Evolutionary conservation across 2,113 vertebrate genomes (phyloP), one percentile per base, ranked within the genome.

Genomic region (Hystrix brachyura): DNA sequence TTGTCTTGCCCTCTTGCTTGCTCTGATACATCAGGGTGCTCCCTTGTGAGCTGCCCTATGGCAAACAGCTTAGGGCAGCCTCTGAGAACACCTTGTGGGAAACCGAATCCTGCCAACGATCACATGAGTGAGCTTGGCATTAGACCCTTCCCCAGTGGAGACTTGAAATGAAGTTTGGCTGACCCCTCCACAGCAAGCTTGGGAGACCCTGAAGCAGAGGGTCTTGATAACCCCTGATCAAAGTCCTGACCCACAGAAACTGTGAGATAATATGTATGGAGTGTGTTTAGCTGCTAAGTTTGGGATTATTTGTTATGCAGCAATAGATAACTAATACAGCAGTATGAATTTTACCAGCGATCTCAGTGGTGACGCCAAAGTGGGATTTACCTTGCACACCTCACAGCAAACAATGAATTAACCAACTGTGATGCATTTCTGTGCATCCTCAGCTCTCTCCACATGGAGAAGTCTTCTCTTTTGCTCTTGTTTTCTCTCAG

Each of bases 31-130:
- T 85, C 34, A 80, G 53, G 87, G 69, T 27, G 11, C 71, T 51
- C 1, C 2, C 0, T 43, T 59, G 10, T n/a, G 72, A 72, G 29
- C 25, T 27, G 3, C 18, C 53, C 34, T 14, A 0, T 9, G 19
- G 46, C 14, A 46, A 48, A 76, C 23, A 67, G 43, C 43, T 25
- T n/a, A 60, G 29, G 48, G 43, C 5, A 14, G 59, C 62, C 34
- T 91, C 94, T 79, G 69, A 9, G 69, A 64, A 9, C 17, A 23
- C 18, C n/a, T 88, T 18, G 5, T 0, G 7, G 59, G 48, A n/a
- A 64, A 19, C 9, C 72, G 43, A 69, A 21, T 62, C 67, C 43
- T 78, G 74, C 62, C 51, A 59, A 17, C 6, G 21, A 21, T 13
- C 15, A 0, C 3, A 1, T 3, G 34, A 34, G 15, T 6, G 46